Evolutionary conservation across 2,888 invertebrate species (phyloP).

Genomic region (Plagiodera versicolora): DNA sequence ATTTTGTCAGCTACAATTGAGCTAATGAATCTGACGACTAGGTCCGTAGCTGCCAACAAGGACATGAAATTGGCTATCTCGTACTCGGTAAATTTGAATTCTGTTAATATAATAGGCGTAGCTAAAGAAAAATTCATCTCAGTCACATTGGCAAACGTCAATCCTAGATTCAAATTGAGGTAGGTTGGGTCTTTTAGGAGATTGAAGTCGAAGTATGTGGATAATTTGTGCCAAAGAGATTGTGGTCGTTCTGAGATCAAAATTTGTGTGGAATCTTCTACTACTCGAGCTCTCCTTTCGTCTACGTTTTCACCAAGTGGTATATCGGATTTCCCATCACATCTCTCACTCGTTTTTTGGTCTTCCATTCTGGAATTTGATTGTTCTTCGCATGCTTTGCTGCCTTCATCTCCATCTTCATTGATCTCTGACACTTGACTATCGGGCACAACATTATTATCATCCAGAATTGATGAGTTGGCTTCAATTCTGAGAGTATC

Average conservation of each 20-base stretch:
- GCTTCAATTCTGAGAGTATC: no score
- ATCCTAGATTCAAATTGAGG: conserved; percentile 70
- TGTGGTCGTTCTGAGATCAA: conserved; percentile 13
- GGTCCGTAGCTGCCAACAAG: conserved; percentile 66
- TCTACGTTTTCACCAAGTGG: background rate
- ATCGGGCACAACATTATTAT: background rate
- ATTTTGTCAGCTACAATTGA: conserved; percentile 71
- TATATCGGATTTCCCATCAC: no score
- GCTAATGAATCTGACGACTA: conserved; percentile 65
- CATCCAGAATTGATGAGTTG: background rate
- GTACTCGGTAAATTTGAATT: conserved; percentile 63
- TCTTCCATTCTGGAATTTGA: background rate
- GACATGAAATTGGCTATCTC: conserved; percentile 73
- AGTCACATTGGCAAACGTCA: conserved; percentile 70
- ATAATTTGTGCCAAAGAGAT: conserved; percentile 57
- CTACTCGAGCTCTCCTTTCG: background rate
- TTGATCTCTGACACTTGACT: background rate
- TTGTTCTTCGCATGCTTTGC: background rate
- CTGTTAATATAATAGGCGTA: conserved; percentile 72
- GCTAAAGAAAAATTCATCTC: conserved; percentile 74
- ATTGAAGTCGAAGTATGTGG: conserved; percentile 71
- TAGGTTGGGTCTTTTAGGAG: conserved; percentile 69
- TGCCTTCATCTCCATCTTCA: background rate
- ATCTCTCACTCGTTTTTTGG: no score
- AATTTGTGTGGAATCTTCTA: conserved; percentile 18